Evolutionary conservation across 2,888 invertebrate species (phyloP).

Genomic region (Schrankia costaestrigalis): DNA sequence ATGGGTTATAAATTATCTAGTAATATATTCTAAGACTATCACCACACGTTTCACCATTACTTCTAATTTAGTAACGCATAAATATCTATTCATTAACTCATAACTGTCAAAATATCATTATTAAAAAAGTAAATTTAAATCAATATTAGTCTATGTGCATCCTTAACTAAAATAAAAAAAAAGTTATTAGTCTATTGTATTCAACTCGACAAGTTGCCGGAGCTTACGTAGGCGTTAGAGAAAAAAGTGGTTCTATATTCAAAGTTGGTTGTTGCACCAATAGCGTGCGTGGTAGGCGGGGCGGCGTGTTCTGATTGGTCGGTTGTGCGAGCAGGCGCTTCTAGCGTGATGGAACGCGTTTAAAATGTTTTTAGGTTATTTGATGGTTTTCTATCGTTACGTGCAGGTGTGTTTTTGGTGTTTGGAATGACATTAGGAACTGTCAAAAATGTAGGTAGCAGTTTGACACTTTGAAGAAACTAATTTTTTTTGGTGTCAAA

Average conservation of each 20-base stretch:
- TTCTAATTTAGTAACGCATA: not conserved
- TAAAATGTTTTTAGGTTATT: conserved; percentile 63
- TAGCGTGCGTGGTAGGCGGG: conserved; percentile 72
- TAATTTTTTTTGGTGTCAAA: too few species aligned
- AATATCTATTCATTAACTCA: too few species aligned
- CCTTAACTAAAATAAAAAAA: conserved; percentile 22
- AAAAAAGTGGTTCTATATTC: conserved; percentile 78
- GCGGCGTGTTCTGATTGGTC: conserved; percentile 62
- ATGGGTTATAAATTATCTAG: too few species aligned
- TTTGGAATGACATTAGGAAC: too few species aligned
- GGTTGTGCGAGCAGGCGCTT: conserved; percentile 38
- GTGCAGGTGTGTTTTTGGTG: conserved; percentile 16
- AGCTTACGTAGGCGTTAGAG: conserved; percentile 76
- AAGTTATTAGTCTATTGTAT: conserved; percentile 28
- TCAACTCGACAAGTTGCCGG: conserved; percentile 38
- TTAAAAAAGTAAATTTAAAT: conserved; percentile 17
- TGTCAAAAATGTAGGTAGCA: too few species aligned
- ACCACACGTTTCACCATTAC: too few species aligned
- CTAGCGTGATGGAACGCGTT: conserved; percentile 55
- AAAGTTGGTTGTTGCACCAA: conserved; percentile 70
- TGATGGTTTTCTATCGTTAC: conserved; percentile 31
- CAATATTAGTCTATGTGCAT: conserved; percentile 9
- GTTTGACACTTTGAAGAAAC: too few species aligned
- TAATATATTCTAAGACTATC: too few species aligned
- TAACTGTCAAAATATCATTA: too few species aligned